phyloP scores from a whole-genome alignment of 2,888 invertebrate species.

The Aleiodes leptofemur region DNA sequence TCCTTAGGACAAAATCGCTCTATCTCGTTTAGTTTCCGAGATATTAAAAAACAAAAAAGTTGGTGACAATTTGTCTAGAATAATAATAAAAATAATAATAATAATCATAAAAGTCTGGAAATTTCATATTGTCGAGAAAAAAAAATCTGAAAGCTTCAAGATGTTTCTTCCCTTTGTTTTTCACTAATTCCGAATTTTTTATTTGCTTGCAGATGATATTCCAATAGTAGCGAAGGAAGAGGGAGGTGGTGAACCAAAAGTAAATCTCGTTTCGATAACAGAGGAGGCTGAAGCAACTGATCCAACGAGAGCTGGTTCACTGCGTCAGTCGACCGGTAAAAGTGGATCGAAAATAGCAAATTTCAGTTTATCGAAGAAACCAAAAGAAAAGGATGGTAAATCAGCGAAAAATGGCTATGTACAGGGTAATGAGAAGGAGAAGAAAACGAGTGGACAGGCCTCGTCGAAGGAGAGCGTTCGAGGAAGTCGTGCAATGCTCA shows the following conservation, averaged over 20 bases:
- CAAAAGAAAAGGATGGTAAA: conserved; percentile 69
- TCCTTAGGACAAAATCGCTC: too few species aligned
- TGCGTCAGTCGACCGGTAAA: conserved; percentile 78
- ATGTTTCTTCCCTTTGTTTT: too few species aligned
- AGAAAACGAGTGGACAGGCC: conserved; percentile 65
- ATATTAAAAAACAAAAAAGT: too few species aligned
- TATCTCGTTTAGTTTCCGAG: too few species aligned
- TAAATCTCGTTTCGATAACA: conserved; percentile 81
- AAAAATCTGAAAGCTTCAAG: too few species aligned
- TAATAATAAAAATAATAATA: too few species aligned
- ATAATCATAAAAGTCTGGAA: too few species aligned
- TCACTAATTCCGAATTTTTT: conserved; percentile 34
- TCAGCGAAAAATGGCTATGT: conserved; percentile 65
- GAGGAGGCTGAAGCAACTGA: conserved; percentile 81
- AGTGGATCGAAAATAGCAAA: conserved; percentile 79
- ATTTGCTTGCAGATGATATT: conserved; percentile 85
- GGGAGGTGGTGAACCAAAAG: conserved; percentile 77
- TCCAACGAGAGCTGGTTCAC: conserved; percentile 76
- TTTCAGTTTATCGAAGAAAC: conserved; percentile 82
- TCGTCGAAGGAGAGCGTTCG: conserved; percentile 64
- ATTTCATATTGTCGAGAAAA: too few species aligned
- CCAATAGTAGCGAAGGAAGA: conserved; percentile 85
- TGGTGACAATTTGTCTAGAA: too few species aligned
- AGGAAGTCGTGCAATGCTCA: conserved; percentile 65
- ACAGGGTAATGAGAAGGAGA: conserved; percentile 74